Evolutionary conservation across 1,140 invertebrate species (phyloP).

Genomic region (Cydia amplana): DNA sequence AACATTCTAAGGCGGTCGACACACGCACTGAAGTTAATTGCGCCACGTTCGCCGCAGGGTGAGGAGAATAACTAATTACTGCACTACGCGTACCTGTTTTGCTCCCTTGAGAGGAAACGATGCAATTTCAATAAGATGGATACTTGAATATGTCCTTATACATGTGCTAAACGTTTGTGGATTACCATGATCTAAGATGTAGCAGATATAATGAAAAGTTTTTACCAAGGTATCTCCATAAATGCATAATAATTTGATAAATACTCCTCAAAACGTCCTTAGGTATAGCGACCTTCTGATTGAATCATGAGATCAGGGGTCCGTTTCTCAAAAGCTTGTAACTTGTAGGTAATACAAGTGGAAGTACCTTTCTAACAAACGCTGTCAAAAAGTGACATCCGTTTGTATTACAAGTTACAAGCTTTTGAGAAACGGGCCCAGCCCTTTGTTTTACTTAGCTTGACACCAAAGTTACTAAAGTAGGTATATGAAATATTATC

Average conservation of each 20-base stretch:
- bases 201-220: neutral
- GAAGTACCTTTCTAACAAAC: too few relatives aligned
- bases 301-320: too few relatives aligned
- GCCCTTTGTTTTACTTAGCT: too few relatives aligned
- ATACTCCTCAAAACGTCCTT: too few relatives aligned
- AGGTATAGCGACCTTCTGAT: too few relatives aligned
- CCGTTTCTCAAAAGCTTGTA: too few relatives aligned
- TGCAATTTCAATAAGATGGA: neutral
- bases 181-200: neutral
- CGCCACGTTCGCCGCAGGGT: neutral
- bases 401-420: too few relatives aligned
- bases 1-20: constrained; percentile 5
- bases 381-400: too few relatives aligned
- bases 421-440: too few relatives aligned
- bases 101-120: neutral
- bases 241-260: neutral
- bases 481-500: too few relatives aligned
- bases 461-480: too few relatives aligned
- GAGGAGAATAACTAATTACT: constrained; percentile 19
- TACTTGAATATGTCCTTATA: neutral
- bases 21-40: constrained; percentile 16
- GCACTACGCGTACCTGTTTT: constrained; percentile 15
- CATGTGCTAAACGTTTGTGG: neutral
- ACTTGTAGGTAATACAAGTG: too few relatives aligned
- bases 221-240: neutral